Base-by-base conservation (phyloP, 1,140 invertebrate genomes). In the Amphibalanus amphitrite region DNA sequence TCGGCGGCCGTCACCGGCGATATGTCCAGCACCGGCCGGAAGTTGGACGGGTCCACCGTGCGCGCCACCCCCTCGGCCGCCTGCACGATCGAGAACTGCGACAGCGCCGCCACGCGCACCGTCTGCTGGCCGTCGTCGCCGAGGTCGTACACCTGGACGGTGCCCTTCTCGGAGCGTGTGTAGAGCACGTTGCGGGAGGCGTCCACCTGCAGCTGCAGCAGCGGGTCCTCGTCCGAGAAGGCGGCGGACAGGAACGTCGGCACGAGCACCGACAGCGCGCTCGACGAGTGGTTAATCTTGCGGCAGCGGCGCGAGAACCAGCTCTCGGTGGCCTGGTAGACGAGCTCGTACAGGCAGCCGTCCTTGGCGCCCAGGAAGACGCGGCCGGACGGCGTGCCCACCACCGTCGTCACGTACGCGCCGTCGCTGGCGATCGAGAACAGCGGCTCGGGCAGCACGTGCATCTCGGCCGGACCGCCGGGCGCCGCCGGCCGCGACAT, bases 291-390 rank as follows among this genome's bases (percentile, higher is more conserved):
- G 82, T 98, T 98, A 1, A 97, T 86, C 83, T 96, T 97, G 78
- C 90, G 89, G 80, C 93, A 97, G 74, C 94, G 89, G 82, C 93
- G 91, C 28, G 92, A 91, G 80, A 97, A 96, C 95, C 95, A 98
- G 70, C 84, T 82, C 74, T 85, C 88, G 87, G 83, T 80, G 29
- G 83, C 81, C 81, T 85, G 74, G 83, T 99, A 99, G 76, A 86
- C 86, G 75, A 98, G 88, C 87, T 99, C 97, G 85, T 92, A 98
- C 0, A 99, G 80, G 76, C 88, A 91, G 23, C 96, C 95, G 84
- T 98, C 94, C 81, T 89, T 91, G 64, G 91, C 93, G 29, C 95
- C 95, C 77, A 98, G 86, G 80, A 99, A 98, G 76, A 99, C 92
- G 75, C 97, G 84, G 0, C 96, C 96, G 78, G 85, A 86, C 29